A percentile compares a stretch with the other conserved stretches of the same genome.
These are phyloP conservation scores for Mercenaria mercenaria DNA, from an alignment of 1,140 invertebrate species.

Conservation along the genomic window DNA sequence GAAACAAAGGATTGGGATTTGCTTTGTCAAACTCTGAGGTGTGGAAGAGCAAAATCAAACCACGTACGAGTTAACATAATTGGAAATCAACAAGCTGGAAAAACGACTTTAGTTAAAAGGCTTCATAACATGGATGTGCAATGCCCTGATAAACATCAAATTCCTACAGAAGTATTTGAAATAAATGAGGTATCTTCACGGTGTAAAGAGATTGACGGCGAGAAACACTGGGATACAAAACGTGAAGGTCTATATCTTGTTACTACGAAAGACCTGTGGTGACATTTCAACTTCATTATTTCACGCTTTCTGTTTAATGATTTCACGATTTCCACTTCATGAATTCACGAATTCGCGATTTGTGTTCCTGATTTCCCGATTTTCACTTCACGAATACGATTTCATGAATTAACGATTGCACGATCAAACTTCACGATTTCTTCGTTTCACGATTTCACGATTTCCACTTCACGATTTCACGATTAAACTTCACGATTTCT, in stretches of 20 bases:
- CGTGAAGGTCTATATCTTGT: not conserved
- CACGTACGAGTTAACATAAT: not conserved
- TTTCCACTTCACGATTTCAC: no score
- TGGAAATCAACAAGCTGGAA: not conserved
- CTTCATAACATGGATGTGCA: not conserved
- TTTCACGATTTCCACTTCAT: no score
- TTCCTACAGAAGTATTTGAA: not conserved
- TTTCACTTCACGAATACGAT: no score
- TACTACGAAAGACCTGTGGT: no score
- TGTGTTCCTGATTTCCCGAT: no score
- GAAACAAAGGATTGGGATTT: not conserved
- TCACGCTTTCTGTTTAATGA: no score
- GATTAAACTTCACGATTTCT: no score
- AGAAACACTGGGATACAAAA: conserved; percentile 12
- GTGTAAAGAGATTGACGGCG: not conserved
- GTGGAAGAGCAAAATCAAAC: not conserved
- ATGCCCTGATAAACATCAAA: not conserved
- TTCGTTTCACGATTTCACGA: no score
- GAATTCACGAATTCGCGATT: no score
- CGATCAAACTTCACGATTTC: no score
- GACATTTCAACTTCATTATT: no score
- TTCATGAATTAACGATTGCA: no score
- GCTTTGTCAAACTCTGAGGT: not conserved
- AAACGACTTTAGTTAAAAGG: not conserved
- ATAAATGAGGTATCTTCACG: not conserved